These are phyloP conservation scores for Carcharodon carcharias DNA, from an alignment of 2,797 vertebrate genomes.

Conservation along the genomic window DNA sequence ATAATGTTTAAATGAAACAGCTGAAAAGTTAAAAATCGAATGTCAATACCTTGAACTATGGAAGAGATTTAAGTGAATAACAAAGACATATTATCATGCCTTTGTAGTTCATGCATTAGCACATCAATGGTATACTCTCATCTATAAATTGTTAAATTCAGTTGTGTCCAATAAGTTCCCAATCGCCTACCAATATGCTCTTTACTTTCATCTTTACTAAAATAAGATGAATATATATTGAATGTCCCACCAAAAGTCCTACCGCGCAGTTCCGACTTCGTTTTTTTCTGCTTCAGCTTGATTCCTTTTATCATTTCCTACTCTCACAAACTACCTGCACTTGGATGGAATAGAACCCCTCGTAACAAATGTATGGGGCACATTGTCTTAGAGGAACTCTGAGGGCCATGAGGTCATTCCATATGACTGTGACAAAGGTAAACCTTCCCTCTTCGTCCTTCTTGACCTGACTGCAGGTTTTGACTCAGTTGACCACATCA, in stretches of 20 bases:
- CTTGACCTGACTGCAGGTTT: too few relatives aligned
- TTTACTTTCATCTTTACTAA: background rate
- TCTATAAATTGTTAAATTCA: background rate
- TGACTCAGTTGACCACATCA: too few relatives aligned
- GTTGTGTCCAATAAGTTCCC: background rate
- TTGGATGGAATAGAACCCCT: background rate
- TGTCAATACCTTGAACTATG: background rate
- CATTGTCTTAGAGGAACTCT: background rate
- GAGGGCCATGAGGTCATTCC: background rate
- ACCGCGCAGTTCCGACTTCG: background rate
- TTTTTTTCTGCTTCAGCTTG: background rate
- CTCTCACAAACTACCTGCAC: background rate
- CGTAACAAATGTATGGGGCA: background rate
- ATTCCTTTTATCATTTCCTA: background rate
- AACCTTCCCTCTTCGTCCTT: too few relatives aligned
- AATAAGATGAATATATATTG: background rate
- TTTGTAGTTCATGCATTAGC: background rate
- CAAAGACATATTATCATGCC: background rate
- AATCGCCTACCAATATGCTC: background rate
- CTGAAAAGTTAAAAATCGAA: background rate
- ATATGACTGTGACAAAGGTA: too few relatives aligned
- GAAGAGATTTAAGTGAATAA: background rate
- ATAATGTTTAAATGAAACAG: slow-evolving; percentile 35
- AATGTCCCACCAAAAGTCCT: background rate
- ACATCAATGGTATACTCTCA: background rate